A percentile compares a stretch with the other conserved stretches of the same genome.
Evolutionary conservation across 2,113 vertebrate species (phyloP).

Genomic region (Pardalotus punctatus): DNA sequence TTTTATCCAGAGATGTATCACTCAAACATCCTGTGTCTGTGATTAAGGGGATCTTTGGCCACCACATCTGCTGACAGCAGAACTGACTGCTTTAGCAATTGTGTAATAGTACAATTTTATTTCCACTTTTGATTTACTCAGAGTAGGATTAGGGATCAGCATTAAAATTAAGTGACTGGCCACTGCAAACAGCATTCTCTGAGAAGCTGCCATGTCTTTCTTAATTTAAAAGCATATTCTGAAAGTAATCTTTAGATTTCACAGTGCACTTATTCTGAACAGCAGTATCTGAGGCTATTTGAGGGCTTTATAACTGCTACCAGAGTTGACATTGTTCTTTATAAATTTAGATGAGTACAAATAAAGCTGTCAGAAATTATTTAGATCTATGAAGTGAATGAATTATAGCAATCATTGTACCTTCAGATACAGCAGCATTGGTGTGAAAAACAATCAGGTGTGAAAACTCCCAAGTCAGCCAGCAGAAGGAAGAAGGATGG

Average conservation of each 20-base stretch:
- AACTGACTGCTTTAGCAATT: neutral
- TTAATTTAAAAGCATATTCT: neutral
- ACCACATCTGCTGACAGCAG: neutral
- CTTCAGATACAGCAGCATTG: neutral
- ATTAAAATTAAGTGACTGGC: neutral
- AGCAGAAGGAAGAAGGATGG: neutral
- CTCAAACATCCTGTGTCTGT: neutral
- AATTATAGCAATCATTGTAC: neutral
- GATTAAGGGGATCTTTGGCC: neutral
- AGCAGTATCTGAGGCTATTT: neutral
- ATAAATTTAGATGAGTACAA: neutral
- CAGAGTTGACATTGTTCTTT: neutral
- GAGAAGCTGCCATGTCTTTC: neutral
- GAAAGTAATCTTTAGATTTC: neutral
- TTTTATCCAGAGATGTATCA: neutral
- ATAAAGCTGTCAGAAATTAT: neutral
- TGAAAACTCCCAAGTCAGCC: neutral
- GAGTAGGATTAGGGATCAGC: neutral
- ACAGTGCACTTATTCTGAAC: neutral
- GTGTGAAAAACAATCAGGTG: neutral
- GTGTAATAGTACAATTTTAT: neutral
- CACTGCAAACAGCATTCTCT: neutral
- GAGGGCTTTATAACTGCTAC: neutral
- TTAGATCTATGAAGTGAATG: neutral
- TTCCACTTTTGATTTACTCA: slow-evolving; percentile 1